Base-by-base conservation (phyloP, 2,113 vertebrate genomes). In the Apaloderma vittatum region DNA sequence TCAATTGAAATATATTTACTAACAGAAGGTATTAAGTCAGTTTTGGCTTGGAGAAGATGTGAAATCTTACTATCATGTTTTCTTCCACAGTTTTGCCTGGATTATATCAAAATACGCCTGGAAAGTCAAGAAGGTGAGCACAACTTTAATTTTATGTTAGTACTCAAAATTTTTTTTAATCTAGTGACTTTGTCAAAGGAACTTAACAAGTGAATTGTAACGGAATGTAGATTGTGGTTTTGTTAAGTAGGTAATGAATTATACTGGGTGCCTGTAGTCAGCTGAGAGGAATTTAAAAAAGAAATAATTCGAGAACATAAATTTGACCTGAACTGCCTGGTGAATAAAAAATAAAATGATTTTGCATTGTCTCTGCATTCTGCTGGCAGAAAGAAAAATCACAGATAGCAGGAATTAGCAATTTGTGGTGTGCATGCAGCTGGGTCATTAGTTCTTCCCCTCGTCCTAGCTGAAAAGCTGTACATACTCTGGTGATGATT, bases 41-140 rank as follows among this genome's bases (percentile, higher is more conserved):
- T 54, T 89, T 68, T 32, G 2, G 12, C 90, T 85, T 68, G 36
- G 45, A 78, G 59, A 66, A 43, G 27, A 48, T 34, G 5, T 58
- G 29, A 85, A 79, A 54, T 46, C 54, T 85, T 83, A 37, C 0
- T 85, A 9, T 55, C 78, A 11, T 85, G 32, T 86, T 97, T 46
- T 73, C 94, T 94, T 96, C 97, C 92, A 90, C 97, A 99, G 99
- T 99, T 99, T 97, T 99, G 98, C 94, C 97, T 99, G 74, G 99
- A 99, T 62, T 97, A 97, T 95, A 99, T 99, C 97, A 98, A 99
- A 98, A 99, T 99, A 97, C 98, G 98, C 40, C 98, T 99, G 24
- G 98, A 99, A 98, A 99, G 99, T 99, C 98, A 98, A 97, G 92
- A 94, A 62, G 96, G 96, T 96, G 52, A 93, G 89, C 68, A 19